Evolutionary conservation across 1,140 invertebrate genomes (phyloP), one percentile per base, ranked within the genome.

Genomic region (Drosophila nigrodunni): DNA sequence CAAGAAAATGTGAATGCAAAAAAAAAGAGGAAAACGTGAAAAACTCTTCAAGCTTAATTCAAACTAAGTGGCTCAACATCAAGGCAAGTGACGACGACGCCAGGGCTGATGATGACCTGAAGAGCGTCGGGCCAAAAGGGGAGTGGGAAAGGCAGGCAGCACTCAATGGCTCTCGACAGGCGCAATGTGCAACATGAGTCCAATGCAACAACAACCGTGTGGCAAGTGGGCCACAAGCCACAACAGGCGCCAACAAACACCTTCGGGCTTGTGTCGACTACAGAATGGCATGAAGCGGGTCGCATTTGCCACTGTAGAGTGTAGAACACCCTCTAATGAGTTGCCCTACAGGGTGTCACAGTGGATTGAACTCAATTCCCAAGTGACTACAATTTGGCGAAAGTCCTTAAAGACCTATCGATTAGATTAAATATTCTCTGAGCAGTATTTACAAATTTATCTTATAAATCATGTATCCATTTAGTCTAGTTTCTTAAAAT

Each of bases 131-230:
- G 30, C 37, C 58, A 39, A 59, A 18, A 35, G 41, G 15, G 44
- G 18, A 15, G 43, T 3, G 7, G 7, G 34, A 21, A 55, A 15
- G 37, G 13, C n/a, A 5, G n/a, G 8, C 34, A 54, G 21, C 34
- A 11, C 21, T 89, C 80, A 88, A 83, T 88, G 85, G 61, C 80
- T 66, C 83, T 87, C 77, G 83, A 83, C 80, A 80, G 85, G 74
- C 80, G 83, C 80, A 83, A 89, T 80, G 66, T 82, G 85, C 83
- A 87, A 89, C 80, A 83, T 70, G 65, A 77, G 76, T 73, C 62
- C 62, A 50, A 21, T 18, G n/a, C 66, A 59, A 30, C 62, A 68
- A 11, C 44, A 72, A 39, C 37, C 52, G 13, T 43, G 39, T 41
- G 30, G 13, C 30, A 62, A 58, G 59, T 70, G 58, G 72, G 60